Evolutionary conservation across 2,113 vertebrate species (phyloP).

Genomic region (Mastomys natalensis): DNA sequence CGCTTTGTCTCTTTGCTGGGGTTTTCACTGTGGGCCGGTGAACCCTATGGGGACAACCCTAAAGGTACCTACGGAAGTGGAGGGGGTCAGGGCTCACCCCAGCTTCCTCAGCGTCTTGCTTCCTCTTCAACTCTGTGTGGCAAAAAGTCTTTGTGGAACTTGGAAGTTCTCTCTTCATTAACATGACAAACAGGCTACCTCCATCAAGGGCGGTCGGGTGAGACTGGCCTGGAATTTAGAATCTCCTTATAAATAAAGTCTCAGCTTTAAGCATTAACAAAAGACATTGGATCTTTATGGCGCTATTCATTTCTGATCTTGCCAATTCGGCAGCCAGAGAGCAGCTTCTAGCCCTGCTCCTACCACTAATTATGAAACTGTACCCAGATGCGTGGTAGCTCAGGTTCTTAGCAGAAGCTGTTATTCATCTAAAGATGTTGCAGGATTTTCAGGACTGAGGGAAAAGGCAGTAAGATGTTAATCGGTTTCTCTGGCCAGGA

Average conservation of each 20-base stretch:
- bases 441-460: background rate
- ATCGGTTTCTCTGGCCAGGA: conserved; percentile 42
- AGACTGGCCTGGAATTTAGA: conserved; percentile 79
- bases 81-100: background rate
- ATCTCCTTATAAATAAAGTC: conserved; percentile 78
- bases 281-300: conserved; percentile 71
- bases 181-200: conserved; percentile 70
- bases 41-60: background rate
- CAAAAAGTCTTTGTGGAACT: conserved; percentile 44
- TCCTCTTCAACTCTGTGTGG: background rate
- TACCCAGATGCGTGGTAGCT: background rate
- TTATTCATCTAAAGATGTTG: conserved; percentile 39
- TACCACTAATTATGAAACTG: conserved; percentile 49
- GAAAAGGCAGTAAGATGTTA: conserved; percentile 28
- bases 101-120: background rate
- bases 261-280: conserved; percentile 69
- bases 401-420: background rate
- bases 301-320: conserved; percentile 65
- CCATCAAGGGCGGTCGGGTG: conserved; percentile 63
- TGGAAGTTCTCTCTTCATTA: conserved; percentile 71
- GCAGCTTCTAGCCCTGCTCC: conserved; percentile 19
- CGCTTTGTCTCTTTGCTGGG: background rate
- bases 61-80: background rate
- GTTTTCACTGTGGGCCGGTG: accelerated
- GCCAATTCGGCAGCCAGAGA: conserved; percentile 53